Base-by-base conservation (phyloP, 1,140 invertebrate species). In the Drosophila biarmipes region DNA sequence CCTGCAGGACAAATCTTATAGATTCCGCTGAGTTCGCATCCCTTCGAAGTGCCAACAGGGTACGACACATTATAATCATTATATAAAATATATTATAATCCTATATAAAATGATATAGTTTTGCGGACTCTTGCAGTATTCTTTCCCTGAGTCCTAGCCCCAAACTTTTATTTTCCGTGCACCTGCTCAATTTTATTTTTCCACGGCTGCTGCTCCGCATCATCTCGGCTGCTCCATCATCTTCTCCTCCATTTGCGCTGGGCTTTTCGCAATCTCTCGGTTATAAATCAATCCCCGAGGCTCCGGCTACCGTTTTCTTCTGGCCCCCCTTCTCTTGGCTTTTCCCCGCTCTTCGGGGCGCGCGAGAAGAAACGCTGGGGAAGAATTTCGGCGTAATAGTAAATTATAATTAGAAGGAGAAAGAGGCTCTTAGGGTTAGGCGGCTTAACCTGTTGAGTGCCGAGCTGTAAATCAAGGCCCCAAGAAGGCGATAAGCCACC, bases 401-500 rank as follows among this genome's bases (percentile, higher is more conserved):
- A 76, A 76, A 76, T 76, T 76, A 76, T 76, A 76, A 76, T 76
- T 75, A 76, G 73, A 76, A 75, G 37, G 38, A 53, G 37, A 27
- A 46, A 43, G 35, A 53, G 19, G 35, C 24, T 24, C 24, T 59
- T 61, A 45, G 67, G 67, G 54, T 73, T 69, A 49, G 62, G 46
- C 31, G 52, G 38, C 37, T 69, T 66, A 75, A 84, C 69, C 58
- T 82, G 63, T 82, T 84, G 80, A 66, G 73, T 73, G 68, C 59
- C 38, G 73, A 52, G 82, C 78, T 74, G 82, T 86, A 86, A 86
- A 87, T 86, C 81, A 86, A 86, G 72, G 10, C 34, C 67, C 82
- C 78, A 87, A 78, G 85, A 78, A 87, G 81, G 78, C 82, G 81
- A 86, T 87, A 86, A 86, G 81, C 81, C 72, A 87, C 81, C 80